Percentiles rank a stretch among this genome's conserved stretches.
Evolutionary conservation across 2,113 vertebrate species (phyloP).

Genomic region (Menura novaehollandiae): DNA sequence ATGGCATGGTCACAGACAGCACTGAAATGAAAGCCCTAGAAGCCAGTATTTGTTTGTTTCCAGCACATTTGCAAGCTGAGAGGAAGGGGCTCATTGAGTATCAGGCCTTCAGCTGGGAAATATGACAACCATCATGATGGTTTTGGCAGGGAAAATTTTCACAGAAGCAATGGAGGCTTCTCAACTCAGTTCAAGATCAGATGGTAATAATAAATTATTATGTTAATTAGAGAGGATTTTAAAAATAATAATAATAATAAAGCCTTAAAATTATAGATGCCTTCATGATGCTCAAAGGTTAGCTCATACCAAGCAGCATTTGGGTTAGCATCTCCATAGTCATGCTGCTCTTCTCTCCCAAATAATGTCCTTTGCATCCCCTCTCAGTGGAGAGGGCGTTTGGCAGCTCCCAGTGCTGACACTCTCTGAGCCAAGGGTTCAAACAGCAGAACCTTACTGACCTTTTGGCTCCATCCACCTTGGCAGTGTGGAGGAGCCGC

Average conservation of each 20-base stretch:
- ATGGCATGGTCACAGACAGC: accelerated
- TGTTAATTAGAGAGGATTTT: background rate
- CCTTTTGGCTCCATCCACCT: background rate
- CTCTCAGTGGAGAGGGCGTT: background rate
- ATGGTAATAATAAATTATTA: background rate
- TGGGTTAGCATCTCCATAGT: background rate
- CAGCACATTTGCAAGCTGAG: background rate
- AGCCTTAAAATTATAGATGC: background rate
- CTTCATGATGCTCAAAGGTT: no score
- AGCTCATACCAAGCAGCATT: background rate
- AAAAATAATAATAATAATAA: background rate
- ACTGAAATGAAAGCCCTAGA: background rate
- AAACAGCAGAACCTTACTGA: background rate
- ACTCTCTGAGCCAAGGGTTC: accelerated
- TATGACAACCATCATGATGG: background rate
- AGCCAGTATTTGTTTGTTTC: background rate
- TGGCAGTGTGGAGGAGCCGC: accelerated
- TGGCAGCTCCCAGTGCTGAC: background rate
- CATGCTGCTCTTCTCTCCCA: background rate
- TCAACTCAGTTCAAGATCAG: background rate
- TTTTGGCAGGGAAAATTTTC: background rate
- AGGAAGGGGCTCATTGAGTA: background rate
- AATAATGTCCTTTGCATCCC: accelerated
- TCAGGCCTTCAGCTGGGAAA: background rate
- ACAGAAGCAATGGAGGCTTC: background rate